phyloP scores from a whole-genome alignment of 2,113 vertebrate species.

The Saguinus imperator region DNA sequence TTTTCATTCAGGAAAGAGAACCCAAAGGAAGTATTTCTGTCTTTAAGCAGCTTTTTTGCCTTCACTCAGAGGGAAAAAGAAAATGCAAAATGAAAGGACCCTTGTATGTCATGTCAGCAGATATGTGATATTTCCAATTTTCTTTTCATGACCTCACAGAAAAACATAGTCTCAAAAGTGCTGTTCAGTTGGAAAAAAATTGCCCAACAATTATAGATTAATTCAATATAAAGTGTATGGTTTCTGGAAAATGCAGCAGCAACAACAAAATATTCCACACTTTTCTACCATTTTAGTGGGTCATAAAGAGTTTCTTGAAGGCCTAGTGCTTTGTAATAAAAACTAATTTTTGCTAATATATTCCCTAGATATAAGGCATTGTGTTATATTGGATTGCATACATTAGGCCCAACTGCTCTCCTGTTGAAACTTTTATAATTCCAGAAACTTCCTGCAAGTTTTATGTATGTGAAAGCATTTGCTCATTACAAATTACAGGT shows the following conservation, averaged over 20 bases:
- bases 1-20: slow-evolving; percentile 9
- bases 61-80: slow-evolving; percentile 50
- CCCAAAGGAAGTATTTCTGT: slow-evolving; percentile 38
- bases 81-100: slow-evolving; percentile 58
- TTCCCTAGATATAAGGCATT: slow-evolving; percentile 58
- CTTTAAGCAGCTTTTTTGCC: slow-evolving; percentile 16
- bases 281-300: slow-evolving; percentile 52
- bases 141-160: slow-evolving; percentile 57
- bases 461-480: slow-evolving; percentile 45
- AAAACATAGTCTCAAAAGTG: slow-evolving; percentile 70
- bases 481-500: not conserved
- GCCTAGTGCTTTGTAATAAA: slow-evolving; percentile 60
- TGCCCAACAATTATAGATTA: slow-evolving; percentile 66
- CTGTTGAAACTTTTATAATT: slow-evolving; percentile 52
- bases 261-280: slow-evolving; percentile 31
- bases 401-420: slow-evolving; percentile 38
- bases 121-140: slow-evolving; percentile 72
- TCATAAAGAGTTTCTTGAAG: slow-evolving; percentile 66
- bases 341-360: slow-evolving; percentile 70
- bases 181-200: slow-evolving; percentile 68
- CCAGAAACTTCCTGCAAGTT: slow-evolving; percentile 49
- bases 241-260: slow-evolving; percentile 48
- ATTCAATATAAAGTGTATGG: slow-evolving; percentile 56
- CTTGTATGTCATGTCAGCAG: slow-evolving; percentile 43
- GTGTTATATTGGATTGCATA: slow-evolving; percentile 26